phyloP scores from a whole-genome alignment of 2,888 invertebrate genomes.

The Myathropa florea region DNA sequence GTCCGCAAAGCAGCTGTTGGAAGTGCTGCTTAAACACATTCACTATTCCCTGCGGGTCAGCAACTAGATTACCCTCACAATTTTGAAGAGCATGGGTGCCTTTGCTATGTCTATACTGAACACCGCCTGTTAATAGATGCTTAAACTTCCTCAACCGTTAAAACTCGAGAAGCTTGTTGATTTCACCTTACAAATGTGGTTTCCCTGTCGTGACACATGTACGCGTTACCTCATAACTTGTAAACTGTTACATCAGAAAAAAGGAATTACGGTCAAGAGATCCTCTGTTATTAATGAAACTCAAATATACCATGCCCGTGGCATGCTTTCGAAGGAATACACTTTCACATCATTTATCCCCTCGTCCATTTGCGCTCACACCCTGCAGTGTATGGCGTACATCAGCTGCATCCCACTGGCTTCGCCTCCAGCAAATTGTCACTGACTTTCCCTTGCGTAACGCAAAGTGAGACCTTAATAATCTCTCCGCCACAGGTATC shows the following conservation, averaged over 20 bases:
- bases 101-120: too few relatives aligned
- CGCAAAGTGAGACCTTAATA: not conserved
- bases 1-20: too few relatives aligned
- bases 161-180: too few relatives aligned
- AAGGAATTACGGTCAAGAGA: not conserved
- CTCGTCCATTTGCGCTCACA: not conserved
- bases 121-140: too few relatives aligned
- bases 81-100: too few relatives aligned
- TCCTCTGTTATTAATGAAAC: not conserved
- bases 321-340: not conserved
- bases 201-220: too few relatives aligned
- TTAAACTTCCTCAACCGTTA: too few relatives aligned
- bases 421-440: not conserved
- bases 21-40: too few relatives aligned
- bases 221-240: too few relatives aligned
- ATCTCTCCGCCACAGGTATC: not conserved
- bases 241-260: not conserved
- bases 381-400: not conserved
- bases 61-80: too few relatives aligned
- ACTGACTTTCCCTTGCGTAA: not conserved
- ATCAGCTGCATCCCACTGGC: not conserved
- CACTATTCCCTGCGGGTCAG: too few relatives aligned
- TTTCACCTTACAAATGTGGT: too few relatives aligned
- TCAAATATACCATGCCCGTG: not conserved
- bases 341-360: not conserved